These are phyloP conservation scores for Chlorops oryzae DNA, from an alignment of 1,140 invertebrate genomes.

Conservation along the genomic window DNA sequence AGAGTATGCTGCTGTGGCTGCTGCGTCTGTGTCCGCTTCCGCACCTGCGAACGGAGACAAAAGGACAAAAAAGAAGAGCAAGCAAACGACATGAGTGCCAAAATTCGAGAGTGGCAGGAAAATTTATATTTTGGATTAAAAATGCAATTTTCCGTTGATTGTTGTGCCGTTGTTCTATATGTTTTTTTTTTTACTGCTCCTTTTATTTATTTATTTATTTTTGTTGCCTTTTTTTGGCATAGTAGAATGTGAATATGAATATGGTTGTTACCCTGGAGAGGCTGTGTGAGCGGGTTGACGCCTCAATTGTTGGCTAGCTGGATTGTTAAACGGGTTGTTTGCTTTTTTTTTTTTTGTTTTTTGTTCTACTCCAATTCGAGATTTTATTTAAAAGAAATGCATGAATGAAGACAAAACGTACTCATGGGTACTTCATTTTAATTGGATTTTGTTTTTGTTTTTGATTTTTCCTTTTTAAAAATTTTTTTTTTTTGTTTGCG, in stretches of 20 bases:
- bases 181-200: slow-evolving; percentile 1
- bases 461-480: too few relatives aligned
- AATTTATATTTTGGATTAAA: not conserved
- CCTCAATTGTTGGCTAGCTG: too few relatives aligned
- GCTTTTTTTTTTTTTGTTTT: too few relatives aligned
- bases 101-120: not conserved
- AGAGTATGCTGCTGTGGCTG: slow-evolving; percentile 39
- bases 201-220: too few relatives aligned
- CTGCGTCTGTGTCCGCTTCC: slow-evolving; percentile 38
- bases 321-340: too few relatives aligned
- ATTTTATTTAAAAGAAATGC: too few relatives aligned
- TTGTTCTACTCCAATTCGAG: too few relatives aligned
- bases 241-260: too few relatives aligned
- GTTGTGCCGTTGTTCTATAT: not conserved
- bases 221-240: too few relatives aligned
- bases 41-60: slow-evolving; percentile 27
- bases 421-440: not conserved
- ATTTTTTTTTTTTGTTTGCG: too few relatives aligned
- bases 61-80: slow-evolving; percentile 5
- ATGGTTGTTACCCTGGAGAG: too few relatives aligned
- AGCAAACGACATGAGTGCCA: not conserved
- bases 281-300: too few relatives aligned
- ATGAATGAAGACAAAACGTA: not conserved
- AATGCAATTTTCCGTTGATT: not conserved
- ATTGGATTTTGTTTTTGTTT: slow-evolving; percentile 1